Evolutionary conservation across 2,888 invertebrate species (phyloP).

Genomic region (Drosophila fungiperda): DNA sequence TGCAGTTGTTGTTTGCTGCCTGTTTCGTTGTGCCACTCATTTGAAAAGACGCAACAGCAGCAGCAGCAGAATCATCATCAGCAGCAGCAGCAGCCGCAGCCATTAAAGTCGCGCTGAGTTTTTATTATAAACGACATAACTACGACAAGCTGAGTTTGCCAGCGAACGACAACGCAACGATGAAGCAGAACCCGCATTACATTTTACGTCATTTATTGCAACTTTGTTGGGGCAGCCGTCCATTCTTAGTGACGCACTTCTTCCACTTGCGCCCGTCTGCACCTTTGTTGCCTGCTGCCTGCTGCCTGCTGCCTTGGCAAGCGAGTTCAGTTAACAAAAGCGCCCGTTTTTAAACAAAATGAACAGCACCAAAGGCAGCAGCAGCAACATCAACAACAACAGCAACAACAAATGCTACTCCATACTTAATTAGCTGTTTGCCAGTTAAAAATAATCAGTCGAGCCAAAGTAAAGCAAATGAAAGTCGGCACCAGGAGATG

Average conservation of each 20-base stretch:
- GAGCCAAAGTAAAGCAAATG: conserved; percentile 78
- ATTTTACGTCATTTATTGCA: conserved; percentile 81
- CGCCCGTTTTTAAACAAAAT: conserved; percentile 36
- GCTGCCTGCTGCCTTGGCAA: conserved; percentile 6
- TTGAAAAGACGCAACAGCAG: conserved; percentile 73
- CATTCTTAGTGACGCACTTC: conserved; percentile 33
- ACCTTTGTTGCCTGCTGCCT: conserved; percentile 31
- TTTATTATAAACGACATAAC: conserved; percentile 81
- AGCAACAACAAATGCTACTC: conserved; percentile 70
- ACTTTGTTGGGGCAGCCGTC: conserved; percentile 65
- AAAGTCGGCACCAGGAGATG: conserved; percentile 70
- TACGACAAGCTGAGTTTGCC: conserved; percentile 80
- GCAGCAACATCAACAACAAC: conserved; percentile 16
- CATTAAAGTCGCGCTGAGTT: conserved; percentile 79
- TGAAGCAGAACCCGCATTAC: conserved; percentile 56
- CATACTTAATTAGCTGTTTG: conserved; percentile 82
- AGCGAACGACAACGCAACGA: conserved; percentile 47
- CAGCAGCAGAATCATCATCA: conserved; percentile 41
- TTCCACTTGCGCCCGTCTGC: conserved; percentile 57
- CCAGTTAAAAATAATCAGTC: conserved; percentile 81
- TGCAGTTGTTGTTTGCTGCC: conserved; percentile 41
- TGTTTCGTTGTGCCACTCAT: conserved; percentile 59
- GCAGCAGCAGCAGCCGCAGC: conserved; percentile 55
- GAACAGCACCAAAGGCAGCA: conserved; percentile 37
- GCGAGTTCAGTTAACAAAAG: conserved; percentile 31